Evolutionary conservation across 2,113 vertebrate genomes (phyloP).

Genomic region (Terrapene triunguis): DNA sequence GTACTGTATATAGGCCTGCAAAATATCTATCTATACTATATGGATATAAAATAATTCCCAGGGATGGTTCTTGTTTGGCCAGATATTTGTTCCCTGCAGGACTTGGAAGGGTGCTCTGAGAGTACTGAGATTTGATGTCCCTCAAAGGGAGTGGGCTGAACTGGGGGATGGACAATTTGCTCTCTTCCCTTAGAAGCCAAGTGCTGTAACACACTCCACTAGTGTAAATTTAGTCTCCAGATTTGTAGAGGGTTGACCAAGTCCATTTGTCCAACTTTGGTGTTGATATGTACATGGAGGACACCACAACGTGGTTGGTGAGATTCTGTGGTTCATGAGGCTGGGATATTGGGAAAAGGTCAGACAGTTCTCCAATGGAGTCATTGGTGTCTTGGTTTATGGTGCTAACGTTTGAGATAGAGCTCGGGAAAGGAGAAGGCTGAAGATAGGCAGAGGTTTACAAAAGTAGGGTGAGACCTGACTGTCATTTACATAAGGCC

Average conservation of each 20-base stretch:
- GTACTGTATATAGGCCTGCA: not conserved
- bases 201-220: not conserved
- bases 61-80: not conserved
- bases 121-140: not conserved
- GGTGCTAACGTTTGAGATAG: not conserved
- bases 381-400: not conserved
- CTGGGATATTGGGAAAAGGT: not conserved
- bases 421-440: not conserved
- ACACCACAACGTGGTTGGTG: not conserved
- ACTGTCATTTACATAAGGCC: not conserved
- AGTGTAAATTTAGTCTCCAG: not conserved
- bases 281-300: not conserved
- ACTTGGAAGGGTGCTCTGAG: not conserved
- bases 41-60: not conserved
- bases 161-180: not conserved
- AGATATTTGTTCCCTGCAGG: not conserved
- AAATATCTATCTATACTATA: not conserved
- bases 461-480: not conserved
- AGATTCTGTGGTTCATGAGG: not conserved
- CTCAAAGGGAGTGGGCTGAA: not conserved
- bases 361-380: not conserved
- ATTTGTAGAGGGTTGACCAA: not conserved
- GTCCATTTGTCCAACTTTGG: not conserved
- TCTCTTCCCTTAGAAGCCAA: not conserved
- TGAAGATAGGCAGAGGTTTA: not conserved